These are phyloP conservation scores for Myiotriccus ornatus DNA, from an alignment of 2,797 vertebrate species.

Conservation along the genomic window DNA sequence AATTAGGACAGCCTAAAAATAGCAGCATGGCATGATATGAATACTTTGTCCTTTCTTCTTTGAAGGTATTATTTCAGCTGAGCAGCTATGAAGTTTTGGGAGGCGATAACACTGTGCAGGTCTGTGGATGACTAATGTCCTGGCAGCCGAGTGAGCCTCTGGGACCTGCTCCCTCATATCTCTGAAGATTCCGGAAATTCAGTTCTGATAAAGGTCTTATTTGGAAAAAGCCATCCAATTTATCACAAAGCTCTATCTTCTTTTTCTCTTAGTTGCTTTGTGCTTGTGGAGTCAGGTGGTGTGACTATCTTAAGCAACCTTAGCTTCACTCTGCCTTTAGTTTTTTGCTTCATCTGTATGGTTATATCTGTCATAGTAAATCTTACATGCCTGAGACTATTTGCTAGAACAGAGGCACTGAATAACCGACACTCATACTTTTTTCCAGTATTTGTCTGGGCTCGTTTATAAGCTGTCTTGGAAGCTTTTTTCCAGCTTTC, in stretches of 20 bases:
- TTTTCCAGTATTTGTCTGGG: neutral
- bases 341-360: neutral
- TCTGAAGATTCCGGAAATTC: neutral
- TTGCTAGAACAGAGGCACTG: neutral
- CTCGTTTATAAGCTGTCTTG: neutral
- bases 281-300: neutral
- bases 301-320: neutral
- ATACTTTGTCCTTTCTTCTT: neutral
- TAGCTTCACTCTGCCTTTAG: neutral
- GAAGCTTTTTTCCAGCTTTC: neutral
- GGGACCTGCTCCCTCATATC: neutral
- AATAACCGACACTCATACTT: neutral
- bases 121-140: neutral
- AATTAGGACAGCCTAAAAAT: neutral
- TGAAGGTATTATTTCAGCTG: neutral
- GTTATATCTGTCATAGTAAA: neutral
- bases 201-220: neutral
- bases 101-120: neutral
- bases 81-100: neutral
- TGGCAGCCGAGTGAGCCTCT: fast-evolving
- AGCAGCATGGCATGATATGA: neutral
- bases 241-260: neutral
- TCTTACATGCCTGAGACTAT: neutral
- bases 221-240: neutral
- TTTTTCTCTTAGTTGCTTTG: neutral